Base-by-base conservation (phyloP, 2,797 vertebrate genomes). In the Hippoglossus hippoglossus region DNA sequence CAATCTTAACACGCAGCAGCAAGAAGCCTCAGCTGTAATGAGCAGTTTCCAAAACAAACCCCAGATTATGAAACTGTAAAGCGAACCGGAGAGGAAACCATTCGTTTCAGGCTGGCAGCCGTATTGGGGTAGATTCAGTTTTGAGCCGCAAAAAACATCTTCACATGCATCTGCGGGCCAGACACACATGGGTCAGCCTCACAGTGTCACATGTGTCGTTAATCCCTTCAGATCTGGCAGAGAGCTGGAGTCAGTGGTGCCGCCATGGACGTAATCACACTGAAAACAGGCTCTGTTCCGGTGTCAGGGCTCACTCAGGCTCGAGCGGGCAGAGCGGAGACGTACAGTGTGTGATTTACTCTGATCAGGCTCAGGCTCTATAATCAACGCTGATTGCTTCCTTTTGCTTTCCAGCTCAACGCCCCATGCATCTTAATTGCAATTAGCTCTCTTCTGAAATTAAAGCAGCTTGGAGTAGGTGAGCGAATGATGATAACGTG, bases 351-450 rank as follows among this genome's bases (percentile, higher is more conserved):
- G 28, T 82, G 86, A 91, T 90, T 92, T 79, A 47, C 84, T 81
- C 58, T 81, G 85, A 92, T 91, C 89, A 82, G 68, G 51, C 83
- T 73, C 80, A 31, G 81, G 73, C 83, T 87, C 85, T 73, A 73
- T 91, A 90, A 92, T 93, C 91, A 92, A 55, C 74, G 25, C 89
- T 90, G 89, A 93, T 92, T 92, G 73, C 84, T 89, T 88, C 83
- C 69, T 79, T 88, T 88, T 79, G 78, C 80, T 81, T 82, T 56
- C 44, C 80, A 73, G 78, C 80, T 82, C 72, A 59, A 84, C 83
- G 53, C 71, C 80, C 55, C 53, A 8, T 80, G 86, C 79, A 81
- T 83, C 79, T 69, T 91, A 89, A 91, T 90, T 90, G 82, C 84
- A 93, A 94, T 93, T 92, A 92, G 87, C 77, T 82, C 77, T 67